Evolutionary conservation across 2,888 invertebrate genomes (phyloP).

Genomic region (Steinernema carpocapsae): DNA sequence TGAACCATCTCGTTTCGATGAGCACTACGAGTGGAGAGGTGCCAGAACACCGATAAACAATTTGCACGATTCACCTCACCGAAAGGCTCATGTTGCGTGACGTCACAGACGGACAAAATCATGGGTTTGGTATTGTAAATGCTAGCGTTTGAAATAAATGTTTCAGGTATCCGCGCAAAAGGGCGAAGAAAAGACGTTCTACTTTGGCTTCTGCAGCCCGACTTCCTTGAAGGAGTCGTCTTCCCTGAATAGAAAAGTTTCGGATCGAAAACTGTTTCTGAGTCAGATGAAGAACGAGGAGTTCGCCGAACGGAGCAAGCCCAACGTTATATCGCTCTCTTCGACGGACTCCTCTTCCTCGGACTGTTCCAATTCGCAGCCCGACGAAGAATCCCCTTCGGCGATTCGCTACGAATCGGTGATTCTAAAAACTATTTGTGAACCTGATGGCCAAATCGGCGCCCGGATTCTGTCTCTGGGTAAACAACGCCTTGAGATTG

Average conservation of each 20-base stretch:
- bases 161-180: conserved; percentile 13
- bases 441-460: background rate
- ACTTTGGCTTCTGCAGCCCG: conserved; percentile 28
- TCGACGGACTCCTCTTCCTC: conserved; percentile 23
- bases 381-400: background rate
- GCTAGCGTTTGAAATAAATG: background rate
- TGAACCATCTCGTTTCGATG: too few species aligned
- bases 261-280: conserved; percentile 23
- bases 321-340: background rate
- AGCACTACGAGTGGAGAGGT: too few species aligned
- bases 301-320: conserved; percentile 5
- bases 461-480: conserved; percentile 19
- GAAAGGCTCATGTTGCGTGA: too few species aligned
- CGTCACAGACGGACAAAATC: too few species aligned
- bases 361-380: conserved; percentile 14
- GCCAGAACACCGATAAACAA: too few species aligned
- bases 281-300: conserved; percentile 31
- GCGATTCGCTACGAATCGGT: conserved; percentile 18
- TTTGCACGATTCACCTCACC: too few species aligned
- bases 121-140: too few species aligned
- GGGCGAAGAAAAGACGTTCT: background rate
- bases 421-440: conserved; percentile 19
- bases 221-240: background rate
- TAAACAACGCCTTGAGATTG: conserved; percentile 8
- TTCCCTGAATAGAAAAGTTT: background rate